Evolutionary conservation across 2,113 vertebrate species (phyloP).

Genomic region (Atlantisia rogersi): DNA sequence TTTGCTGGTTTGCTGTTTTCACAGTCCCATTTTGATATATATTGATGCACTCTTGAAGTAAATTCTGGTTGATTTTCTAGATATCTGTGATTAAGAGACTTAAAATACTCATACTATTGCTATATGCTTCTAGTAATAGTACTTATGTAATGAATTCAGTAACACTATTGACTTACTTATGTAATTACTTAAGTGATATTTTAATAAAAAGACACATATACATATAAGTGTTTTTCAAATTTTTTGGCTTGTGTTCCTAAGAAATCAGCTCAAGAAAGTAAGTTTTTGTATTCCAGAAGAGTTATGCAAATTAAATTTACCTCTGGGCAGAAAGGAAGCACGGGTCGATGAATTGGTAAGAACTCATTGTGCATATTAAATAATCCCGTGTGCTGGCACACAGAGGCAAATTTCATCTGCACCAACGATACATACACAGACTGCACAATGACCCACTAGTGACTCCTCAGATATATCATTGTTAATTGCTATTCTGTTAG

Average conservation of each 20-base stretch:
- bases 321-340: background rate
- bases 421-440: background rate
- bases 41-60: background rate
- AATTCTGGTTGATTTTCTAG: background rate
- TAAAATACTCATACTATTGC: background rate
- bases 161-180: background rate
- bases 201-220: background rate
- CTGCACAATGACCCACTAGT: background rate
- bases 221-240: background rate
- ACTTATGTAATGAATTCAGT: background rate
- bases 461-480: no score
- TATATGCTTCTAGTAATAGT: background rate
- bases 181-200: background rate
- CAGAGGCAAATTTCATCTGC: background rate
- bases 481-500: background rate
- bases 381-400: background rate
- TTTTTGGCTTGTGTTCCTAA: background rate
- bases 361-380: background rate
- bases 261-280: background rate
- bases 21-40: background rate
- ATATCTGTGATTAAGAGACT: background rate
- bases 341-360: accelerated
- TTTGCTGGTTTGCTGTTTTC: background rate
- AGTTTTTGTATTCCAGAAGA: background rate
- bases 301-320: background rate